Base-by-base conservation (phyloP, 2,888 invertebrate species). In the Plebejus argus region DNA sequence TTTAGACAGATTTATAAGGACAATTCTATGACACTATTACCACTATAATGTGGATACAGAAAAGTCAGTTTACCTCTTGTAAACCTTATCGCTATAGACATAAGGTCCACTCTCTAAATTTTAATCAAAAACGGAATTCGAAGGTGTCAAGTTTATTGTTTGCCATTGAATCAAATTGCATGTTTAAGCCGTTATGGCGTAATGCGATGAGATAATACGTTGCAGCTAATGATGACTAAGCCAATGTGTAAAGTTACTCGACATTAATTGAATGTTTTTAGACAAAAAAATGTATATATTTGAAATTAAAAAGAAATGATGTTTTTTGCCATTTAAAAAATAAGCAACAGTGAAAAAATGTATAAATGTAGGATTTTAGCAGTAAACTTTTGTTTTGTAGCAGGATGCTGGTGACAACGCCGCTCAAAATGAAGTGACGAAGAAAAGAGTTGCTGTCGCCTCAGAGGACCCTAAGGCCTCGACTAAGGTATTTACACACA, bases 351-450 rank as follows among this genome's bases (percentile, higher is more conserved):
- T n/a, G n/a, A n/a, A n/a, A n/a, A n/a, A n/a, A n/a, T n/a, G n/a
- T 28, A 28, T 20, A 23, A 7, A 20, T 61, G 20, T 10, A 12
- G 23, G 1, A 23, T 23, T 61, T 23, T 61, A 23, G 28, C 6
- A 66, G 28, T 66, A 33, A 66, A 33, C n/a, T 18, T 10, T 39
- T 39, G 18, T n/a, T 39, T 39, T 39, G 35, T 20, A 71, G 28
- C 28, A 92, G 91, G 92, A 93, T 80, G 71, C 92, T 1, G 92
- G 93, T 8, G 94, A 94, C 80, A 91, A 87, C 77, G 90, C 85
- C 49, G 85, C 87, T 76, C 90, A 90, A 79, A 90, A 88, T 78
- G 92, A 94, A 82, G 87, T 89, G 5, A 84, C 88, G 78, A 93
- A 93, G 87, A 94, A 92, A 83, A 86, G 92, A 49, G 90, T 90